A percentile compares a stretch with the other conserved stretches of the same genome.
These are phyloP conservation scores for Leptura quadrifasciata DNA, from an alignment of 2,888 invertebrate species.

Conservation along the genomic window DNA sequence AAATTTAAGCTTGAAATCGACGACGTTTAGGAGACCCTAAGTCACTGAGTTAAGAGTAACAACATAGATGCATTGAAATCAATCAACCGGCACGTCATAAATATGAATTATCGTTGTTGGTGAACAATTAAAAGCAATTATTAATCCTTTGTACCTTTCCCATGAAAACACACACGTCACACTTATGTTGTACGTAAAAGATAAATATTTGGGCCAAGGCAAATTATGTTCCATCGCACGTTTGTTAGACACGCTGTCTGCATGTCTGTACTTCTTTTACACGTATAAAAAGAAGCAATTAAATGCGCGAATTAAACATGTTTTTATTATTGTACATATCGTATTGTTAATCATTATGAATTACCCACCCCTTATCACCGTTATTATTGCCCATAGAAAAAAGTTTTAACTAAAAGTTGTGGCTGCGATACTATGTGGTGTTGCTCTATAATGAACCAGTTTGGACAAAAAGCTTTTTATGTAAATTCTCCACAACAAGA, in stretches of 20 bases:
- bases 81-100: background rate
- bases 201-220: conserved; percentile 9
- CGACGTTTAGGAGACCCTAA: background rate
- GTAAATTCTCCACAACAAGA: too few species aligned
- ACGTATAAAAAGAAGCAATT: background rate
- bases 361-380: too few species aligned
- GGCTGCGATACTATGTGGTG: too few species aligned
- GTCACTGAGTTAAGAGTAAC: background rate
- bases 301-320: too few species aligned
- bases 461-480: too few species aligned
- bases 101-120: background rate
- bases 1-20: too few species aligned
- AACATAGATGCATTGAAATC: background rate
- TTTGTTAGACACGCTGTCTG: background rate
- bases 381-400: too few species aligned
- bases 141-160: conserved; percentile 3
- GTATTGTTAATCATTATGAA: too few species aligned
- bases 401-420: too few species aligned
- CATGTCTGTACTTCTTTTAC: background rate
- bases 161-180: conserved; percentile 10
- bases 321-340: too few species aligned
- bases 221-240: background rate
- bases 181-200: conserved; percentile 12
- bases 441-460: too few species aligned
- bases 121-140: background rate